Percentiles rank a stretch among this genome's conserved stretches.
phyloP scores from a whole-genome alignment of 2,113 vertebrate species.

The Eclectus roratus region DNA sequence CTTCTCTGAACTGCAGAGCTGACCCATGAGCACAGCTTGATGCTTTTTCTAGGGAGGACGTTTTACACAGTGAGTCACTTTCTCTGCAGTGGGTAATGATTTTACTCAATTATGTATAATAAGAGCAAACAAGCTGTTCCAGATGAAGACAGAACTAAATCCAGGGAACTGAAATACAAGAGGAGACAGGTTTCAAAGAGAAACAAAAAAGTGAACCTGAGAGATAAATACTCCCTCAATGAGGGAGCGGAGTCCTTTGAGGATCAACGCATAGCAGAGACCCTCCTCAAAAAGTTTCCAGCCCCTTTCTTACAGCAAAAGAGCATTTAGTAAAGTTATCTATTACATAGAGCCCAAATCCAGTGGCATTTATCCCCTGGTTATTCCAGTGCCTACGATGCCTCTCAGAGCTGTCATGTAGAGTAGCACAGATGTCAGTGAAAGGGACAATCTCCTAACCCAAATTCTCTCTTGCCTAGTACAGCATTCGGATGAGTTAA shows the following conservation, averaged over 20 bases:
- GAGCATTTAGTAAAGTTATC: not conserved
- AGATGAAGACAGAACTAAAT: not conserved
- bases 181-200: not conserved
- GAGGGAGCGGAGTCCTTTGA: not conserved
- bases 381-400: not conserved
- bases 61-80: not conserved
- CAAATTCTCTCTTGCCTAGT: not conserved
- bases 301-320: not conserved
- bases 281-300: not conserved
- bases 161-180: not conserved
- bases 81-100: not conserved
- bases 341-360: not conserved
- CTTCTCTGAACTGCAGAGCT: not conserved
- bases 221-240: not conserved
- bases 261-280: fast-evolving
- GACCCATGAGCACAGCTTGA: not conserved
- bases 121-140: not conserved
- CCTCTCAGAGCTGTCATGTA: not conserved
- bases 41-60: not conserved
- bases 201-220: not conserved
- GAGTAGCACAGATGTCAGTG: not conserved
- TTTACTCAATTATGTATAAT: not conserved
- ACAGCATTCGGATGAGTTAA: not conserved
- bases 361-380: not conserved
- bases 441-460: not conserved